Percentiles rank a stretch among this genome's conserved stretches.
These are phyloP conservation scores for Nephotettix cincticeps DNA, from an alignment of 1,140 invertebrate species.

Conservation along the genomic window DNA sequence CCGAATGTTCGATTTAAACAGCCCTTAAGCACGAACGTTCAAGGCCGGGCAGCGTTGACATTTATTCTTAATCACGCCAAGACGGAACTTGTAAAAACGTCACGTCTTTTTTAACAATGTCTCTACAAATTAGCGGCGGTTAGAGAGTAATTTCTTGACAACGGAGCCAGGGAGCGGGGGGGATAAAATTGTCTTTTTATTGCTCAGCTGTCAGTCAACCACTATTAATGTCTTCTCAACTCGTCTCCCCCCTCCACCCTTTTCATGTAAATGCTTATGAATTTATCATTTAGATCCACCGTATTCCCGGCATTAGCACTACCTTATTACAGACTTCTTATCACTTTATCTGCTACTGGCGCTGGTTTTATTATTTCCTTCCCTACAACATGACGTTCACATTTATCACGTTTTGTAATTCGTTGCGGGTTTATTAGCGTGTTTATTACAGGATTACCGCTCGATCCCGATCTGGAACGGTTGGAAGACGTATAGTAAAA, in stretches of 20 bases:
- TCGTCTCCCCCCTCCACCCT: conserved; percentile 6
- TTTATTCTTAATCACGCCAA: conserved; percentile 10
- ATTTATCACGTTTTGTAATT: background rate
- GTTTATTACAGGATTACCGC: too few species aligned
- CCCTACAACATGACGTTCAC: background rate
- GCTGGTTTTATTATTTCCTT: background rate
- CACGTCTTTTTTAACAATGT: conserved; percentile 24
- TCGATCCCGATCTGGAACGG: too few species aligned
- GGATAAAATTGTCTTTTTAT: conserved; percentile 25
- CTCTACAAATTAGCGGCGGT: conserved; percentile 12
- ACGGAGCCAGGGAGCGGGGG: background rate
- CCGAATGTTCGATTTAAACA: too few species aligned
- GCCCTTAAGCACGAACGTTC: too few species aligned
- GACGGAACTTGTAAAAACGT: conserved; percentile 23
- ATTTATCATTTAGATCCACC: conserved; percentile 12
- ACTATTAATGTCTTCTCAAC: background rate
- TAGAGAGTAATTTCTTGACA: conserved; percentile 2
- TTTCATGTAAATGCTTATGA: conserved; percentile 19
- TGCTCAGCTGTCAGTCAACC: conserved; percentile 17
- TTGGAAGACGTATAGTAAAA: too few species aligned
- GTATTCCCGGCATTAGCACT: conserved; percentile 11
- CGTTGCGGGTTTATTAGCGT: background rate
- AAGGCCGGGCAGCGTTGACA: background rate
- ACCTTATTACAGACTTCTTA: background rate
- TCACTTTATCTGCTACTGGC: background rate